These are phyloP conservation scores for Hypothenemus hampei DNA, from an alignment of 1,140 invertebrate species.

Conservation along the genomic window DNA sequence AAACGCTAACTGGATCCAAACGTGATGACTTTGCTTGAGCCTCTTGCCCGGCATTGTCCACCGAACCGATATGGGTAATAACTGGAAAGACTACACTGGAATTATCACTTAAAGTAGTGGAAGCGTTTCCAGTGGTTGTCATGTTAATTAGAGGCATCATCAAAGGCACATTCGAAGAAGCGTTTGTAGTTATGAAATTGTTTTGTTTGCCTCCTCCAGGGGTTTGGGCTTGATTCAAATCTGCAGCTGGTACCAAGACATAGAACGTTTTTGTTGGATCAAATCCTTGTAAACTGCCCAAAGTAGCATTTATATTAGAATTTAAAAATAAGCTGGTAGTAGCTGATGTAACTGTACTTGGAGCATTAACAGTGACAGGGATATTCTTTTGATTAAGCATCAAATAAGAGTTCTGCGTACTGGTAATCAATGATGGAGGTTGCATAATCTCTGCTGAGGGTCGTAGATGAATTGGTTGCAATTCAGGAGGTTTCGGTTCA, in stretches of 20 bases:
- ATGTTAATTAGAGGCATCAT: neutral
- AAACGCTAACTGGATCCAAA: neutral
- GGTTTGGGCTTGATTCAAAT: neutral
- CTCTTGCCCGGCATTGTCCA: too few species aligned
- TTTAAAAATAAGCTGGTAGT: neutral
- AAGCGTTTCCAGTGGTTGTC: neutral
- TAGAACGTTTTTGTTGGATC: neutral
- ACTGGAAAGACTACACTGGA: neutral
- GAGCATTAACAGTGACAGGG: neutral
- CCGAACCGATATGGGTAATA: neutral
- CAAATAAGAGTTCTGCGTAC: neutral
- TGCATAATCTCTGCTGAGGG: neutral
- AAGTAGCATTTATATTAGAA: neutral
- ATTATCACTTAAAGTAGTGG: neutral
- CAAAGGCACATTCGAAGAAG: neutral
- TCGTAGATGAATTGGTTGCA: too few species aligned
- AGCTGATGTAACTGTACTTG: neutral
- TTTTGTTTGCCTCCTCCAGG: neutral
- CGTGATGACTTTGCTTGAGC: neutral
- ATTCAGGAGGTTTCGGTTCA: too few species aligned
- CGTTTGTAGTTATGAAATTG: neutral
- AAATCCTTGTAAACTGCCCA: neutral
- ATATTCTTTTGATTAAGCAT: neutral
- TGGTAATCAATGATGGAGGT: neutral
- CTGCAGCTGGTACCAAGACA: neutral